Conservation (phyloP, 2,888 invertebrate species). For the Tortricodes alternella region DNA sequence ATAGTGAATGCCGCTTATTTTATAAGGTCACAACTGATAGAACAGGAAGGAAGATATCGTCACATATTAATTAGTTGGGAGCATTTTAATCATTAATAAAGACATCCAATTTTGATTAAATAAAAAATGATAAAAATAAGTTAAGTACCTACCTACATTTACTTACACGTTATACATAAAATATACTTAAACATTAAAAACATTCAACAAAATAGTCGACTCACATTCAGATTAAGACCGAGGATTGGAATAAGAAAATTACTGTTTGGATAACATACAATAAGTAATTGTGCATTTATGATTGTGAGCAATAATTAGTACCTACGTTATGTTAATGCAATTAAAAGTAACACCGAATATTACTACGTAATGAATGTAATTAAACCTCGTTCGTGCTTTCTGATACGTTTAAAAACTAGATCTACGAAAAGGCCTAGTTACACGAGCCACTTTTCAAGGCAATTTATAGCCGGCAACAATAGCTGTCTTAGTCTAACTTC, state of each 20-base stretch:
- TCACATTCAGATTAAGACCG: slow-evolving; percentile 30
- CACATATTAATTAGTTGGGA: no score
- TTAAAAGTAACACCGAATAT: slow-evolving; percentile 45
- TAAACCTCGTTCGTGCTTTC: slow-evolving; percentile 11
- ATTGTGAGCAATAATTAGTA: slow-evolving; percentile 7
- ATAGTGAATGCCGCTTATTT: no score
- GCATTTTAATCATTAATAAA: no score
- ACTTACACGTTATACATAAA: slow-evolving; percentile 26
- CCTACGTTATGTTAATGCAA: slow-evolving; percentile 4
- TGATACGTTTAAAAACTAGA: slow-evolving; percentile 39
- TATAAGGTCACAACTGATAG: background rate
- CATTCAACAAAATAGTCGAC: slow-evolving; percentile 36
- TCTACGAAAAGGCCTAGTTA: no score
- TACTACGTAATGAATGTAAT: slow-evolving; percentile 40
- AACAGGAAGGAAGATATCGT: no score
- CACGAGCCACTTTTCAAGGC: no score
- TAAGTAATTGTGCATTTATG: background rate
- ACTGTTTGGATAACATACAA: slow-evolving; percentile 1
- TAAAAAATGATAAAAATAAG: background rate
- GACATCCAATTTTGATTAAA: no score
- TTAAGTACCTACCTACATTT: slow-evolving; percentile 1
- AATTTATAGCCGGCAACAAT: no score
- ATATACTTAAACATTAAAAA: slow-evolving; percentile 35
- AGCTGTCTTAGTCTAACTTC: no score
- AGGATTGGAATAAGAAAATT: slow-evolving; percentile 2